A percentile compares a stretch with the other conserved stretches of the same genome.
These are phyloP conservation scores for Fragum whitleyi DNA, from an alignment of 2,888 invertebrate species.

Conservation along the genomic window DNA sequence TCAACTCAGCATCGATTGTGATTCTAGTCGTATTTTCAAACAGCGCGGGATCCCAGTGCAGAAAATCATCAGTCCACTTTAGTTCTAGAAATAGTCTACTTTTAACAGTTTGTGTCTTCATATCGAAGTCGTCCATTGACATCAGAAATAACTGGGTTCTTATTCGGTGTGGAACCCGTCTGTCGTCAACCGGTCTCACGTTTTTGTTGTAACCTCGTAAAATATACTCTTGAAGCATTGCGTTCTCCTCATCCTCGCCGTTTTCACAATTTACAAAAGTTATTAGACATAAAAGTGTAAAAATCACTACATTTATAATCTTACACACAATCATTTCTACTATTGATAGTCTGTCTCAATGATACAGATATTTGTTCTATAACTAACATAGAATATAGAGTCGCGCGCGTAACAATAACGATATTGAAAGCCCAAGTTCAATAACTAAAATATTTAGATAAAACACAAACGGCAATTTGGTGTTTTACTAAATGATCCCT, in stretches of 20 bases:
- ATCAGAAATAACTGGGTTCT: neutral
- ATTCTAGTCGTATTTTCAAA: slow-evolving; percentile 35
- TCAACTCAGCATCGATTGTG: slow-evolving; percentile 32
- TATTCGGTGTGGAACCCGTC: neutral
- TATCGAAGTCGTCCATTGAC: slow-evolving; percentile 31
- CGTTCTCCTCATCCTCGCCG: neutral
- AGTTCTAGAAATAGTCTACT: slow-evolving; percentile 30
- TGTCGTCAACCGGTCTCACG: slow-evolving; percentile 21
- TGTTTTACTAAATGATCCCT: neutral
- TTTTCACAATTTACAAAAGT: neutral
- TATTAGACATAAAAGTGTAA: neutral
- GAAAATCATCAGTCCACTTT: slow-evolving; percentile 50
- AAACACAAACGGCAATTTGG: neutral
- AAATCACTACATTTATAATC: too few species aligned
- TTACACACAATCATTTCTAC: too few species aligned
- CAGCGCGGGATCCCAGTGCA: slow-evolving; percentile 22
- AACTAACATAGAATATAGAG: too few species aligned
- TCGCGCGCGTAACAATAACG: too few species aligned
- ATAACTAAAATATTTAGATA: neutral
- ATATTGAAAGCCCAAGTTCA: neutral
- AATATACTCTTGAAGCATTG: neutral
- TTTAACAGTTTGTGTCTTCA: slow-evolving; percentile 19
- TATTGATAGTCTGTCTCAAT: too few species aligned
- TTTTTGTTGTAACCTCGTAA: slow-evolving; percentile 9
- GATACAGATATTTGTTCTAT: too few species aligned